A percentile compares a stretch with the other conserved stretches of the same genome.
Conservation (phyloP, 2,113 vertebrate species). For the Phyllostomus discolor region DNA sequence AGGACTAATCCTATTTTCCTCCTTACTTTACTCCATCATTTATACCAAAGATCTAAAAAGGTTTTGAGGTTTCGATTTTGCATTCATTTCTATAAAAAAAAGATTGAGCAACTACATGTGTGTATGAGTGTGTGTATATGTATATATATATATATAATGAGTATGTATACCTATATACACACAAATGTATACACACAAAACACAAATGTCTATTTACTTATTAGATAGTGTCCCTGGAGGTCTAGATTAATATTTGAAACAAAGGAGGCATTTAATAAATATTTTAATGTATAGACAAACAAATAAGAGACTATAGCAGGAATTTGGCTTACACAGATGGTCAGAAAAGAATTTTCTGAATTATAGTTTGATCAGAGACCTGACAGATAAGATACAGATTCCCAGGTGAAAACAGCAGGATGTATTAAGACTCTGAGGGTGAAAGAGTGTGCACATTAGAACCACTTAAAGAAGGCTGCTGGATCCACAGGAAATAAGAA, state of each 20-base stretch:
- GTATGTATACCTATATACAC: neutral
- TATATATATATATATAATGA: neutral
- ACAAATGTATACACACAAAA: neutral
- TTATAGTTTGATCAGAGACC: neutral
- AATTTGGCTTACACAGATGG: neutral
- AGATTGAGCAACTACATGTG: neutral
- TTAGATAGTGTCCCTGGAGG: neutral
- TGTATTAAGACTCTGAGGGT: neutral
- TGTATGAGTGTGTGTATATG: neutral
- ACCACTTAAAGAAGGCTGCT: neutral
- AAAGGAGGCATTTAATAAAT: neutral
- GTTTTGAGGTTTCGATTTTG: neutral
- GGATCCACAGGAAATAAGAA: neutral
- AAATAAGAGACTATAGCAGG: neutral
- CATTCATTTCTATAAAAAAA: neutral
- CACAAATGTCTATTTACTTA: neutral
- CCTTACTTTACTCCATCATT: neutral
- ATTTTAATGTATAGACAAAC: slow-evolving; percentile 8
- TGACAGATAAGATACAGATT: neutral
- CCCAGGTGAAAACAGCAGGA: neutral
- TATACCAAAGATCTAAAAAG: neutral
- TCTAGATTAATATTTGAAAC: neutral
- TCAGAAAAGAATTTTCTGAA: neutral
- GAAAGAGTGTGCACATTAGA: neutral
- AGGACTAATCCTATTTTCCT: neutral